Base-by-base conservation (phyloP, 2,797 vertebrate species). In the Rhabdophis nuchalis region DNA sequence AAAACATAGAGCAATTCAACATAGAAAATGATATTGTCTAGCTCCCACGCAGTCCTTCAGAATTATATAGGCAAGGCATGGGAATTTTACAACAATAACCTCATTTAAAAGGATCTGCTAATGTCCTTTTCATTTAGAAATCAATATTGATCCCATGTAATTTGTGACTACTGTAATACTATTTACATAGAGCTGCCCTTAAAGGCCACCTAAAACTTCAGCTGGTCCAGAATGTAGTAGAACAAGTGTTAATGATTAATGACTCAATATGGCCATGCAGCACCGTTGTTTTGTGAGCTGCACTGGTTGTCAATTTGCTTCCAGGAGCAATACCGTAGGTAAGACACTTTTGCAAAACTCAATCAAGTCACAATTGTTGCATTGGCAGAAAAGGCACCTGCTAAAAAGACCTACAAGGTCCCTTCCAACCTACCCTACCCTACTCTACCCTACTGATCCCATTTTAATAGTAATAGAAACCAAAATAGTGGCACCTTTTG, bases 401-500 rank as follows among this genome's bases (percentile, higher is more conserved):
- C 86, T 86, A 91, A 57, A 77, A 91, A 29, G 27, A 61, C 11
- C 58, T 60, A 3, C 10, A 60, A 60, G 58, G 25, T 60, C 58
- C 58, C 58, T 60, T 60, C 58, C 58, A 60, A 27, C 58, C 23
- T 58, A 25, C 9, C 57, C 2, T 54, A 14, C 13, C 53, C 53
- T 54, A 14, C 13, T 13, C 53, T 54, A 14, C 13, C 53, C 53
- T 54, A 14, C 13, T n/a, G n/a, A n/a, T n/a, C n/a, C 32, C 93
- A 90, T 94, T 92, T 94, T 90, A 94, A 95, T 89, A 27, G n/a
- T 18, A 36, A 93, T 91, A 91, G 86, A 92, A 94, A 61, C 87
- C 27, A 90, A 92, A 96, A 32, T 4, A 77, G 2, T 9, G 57
- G 18, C 86, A 68, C 14, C 29, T 41, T 50, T 56, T 57, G 36